Evolutionary conservation across 2,888 invertebrate genomes (phyloP).

Genomic region (Anarsia innoxiella): DNA sequence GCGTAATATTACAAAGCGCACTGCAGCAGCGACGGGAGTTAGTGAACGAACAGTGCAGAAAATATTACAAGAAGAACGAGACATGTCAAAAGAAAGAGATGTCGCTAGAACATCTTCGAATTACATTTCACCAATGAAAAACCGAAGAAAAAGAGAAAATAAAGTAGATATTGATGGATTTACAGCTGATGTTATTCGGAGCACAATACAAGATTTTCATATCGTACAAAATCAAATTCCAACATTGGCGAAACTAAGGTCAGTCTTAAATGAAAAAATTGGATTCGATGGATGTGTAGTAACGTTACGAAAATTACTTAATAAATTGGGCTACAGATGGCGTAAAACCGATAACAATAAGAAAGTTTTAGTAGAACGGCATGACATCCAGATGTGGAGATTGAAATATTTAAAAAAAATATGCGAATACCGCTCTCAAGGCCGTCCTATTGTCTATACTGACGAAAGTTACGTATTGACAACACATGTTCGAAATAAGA

Average conservation of each 20-base stretch:
- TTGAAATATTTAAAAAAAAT: constrained; percentile 18
- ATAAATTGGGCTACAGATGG: constrained; percentile 21
- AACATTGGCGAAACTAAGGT: constrained; percentile 18
- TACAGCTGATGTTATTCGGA: constrained; percentile 11
- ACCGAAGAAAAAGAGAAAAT: constrained; percentile 12
- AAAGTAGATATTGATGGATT: constrained; percentile 12
- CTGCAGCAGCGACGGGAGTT: constrained; percentile 19
- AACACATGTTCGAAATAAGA: constrained; percentile 17
- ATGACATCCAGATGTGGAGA: constrained; percentile 19
- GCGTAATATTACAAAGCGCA: constrained; percentile 16
- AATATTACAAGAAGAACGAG: constrained; percentile 20
- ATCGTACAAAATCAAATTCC: constrained; percentile 17
- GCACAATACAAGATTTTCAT: constrained; percentile 13
- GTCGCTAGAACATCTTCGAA: constrained; percentile 6
- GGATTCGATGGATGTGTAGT: constrained; percentile 20
- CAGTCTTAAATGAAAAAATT: constrained; percentile 18
- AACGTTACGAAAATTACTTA: constrained; percentile 19
- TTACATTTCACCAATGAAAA: constrained; percentile 14
- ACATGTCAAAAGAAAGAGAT: too few relatives aligned
- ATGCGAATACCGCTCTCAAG: constrained; percentile 10
- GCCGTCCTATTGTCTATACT: constrained; percentile 21
- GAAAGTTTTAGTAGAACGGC: constrained; percentile 19
- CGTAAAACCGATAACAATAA: constrained; percentile 18
- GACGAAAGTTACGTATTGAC: constrained; percentile 21
- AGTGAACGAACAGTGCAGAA: constrained; percentile 12